Base-by-base conservation (phyloP, 2,888 invertebrate species). In the Notodonta dromedarius region DNA sequence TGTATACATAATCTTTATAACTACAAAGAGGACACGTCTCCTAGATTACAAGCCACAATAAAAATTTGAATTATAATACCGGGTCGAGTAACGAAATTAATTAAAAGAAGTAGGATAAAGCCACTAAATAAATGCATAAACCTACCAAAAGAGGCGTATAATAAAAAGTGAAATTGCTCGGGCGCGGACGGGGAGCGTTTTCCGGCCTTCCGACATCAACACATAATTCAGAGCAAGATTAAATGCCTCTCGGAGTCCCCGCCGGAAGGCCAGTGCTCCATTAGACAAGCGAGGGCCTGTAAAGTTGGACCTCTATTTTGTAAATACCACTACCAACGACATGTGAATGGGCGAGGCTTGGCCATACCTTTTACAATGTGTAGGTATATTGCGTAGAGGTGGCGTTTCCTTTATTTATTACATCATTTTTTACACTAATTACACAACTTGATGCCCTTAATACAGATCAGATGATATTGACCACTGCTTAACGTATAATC, bases 151-250 rank as follows among this genome's bases (percentile, higher is more conserved):
- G 69, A 78, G 79, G 78, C 70, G 78, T 76, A 81, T 79, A 83
- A 86, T 88, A 88, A 89, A 88, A 89, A 88, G 78, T 83, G 77
- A 82, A 88, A 90, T 89, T 84, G 87, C 81, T 84, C 78, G 83
- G 85, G 86, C 81, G 85, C 83, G 83, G 83, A 86, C 83, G 82
- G 84, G 80, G 80, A 80, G 75, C 83, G 82, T 89, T 92, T 89
- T 87, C 89, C 89, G 89, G 87, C 83, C 80, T 80, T 83, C 88
- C 84, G 86, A 83, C 88, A 86, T 88, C 88, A 87, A 87, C 91
- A 91, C 92, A 93, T 91, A 91, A 91, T 88, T 92, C 89, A 91
- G 78, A 79, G 77, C 77, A 86, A 90, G 91, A 93, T 91, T 91
- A 91, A 92, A 91, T 91, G 90, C 90, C 89, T 85, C 87, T 88